Evolutionary conservation across 2,113 vertebrate genomes (phyloP).

Genomic region (Corythornis vintsioides): DNA sequence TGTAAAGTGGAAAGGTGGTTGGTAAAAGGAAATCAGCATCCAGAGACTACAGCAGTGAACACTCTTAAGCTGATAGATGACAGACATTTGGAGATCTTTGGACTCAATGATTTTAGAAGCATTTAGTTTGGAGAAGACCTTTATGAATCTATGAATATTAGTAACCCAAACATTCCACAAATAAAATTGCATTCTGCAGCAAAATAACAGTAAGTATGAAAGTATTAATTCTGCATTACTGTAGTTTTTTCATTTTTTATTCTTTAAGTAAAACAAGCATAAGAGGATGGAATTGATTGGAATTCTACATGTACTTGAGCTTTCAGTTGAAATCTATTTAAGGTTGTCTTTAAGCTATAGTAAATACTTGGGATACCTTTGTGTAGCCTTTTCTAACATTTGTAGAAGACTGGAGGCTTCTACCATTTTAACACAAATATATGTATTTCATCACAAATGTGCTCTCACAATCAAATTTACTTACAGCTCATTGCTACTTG

Average conservation of each 20-base stretch:
- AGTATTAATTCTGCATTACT: not conserved
- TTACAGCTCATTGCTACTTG: not conserved
- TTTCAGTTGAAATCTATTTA: not conserved
- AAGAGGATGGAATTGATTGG: not conserved
- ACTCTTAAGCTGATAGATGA: not conserved
- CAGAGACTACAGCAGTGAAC: not conserved
- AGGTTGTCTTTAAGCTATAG: not conserved
- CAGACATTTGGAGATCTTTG: not conserved
- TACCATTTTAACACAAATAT: not conserved
- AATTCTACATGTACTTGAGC: not conserved
- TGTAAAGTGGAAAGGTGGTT: not conserved
- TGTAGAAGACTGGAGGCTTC: not conserved
- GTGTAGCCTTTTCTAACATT: not conserved
- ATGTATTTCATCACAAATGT: not conserved
- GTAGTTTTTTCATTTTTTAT: not conserved
- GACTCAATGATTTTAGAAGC: not conserved
- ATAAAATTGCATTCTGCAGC: not conserved
- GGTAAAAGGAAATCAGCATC: not conserved
- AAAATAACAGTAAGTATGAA: not conserved
- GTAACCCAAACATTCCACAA: not conserved
- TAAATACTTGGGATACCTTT: not conserved
- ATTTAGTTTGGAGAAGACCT: too few relatives aligned
- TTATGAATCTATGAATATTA: not conserved
- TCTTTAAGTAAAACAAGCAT: not conserved
- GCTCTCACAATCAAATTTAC: not conserved